phyloP scores from a whole-genome alignment of 1,140 invertebrate species.

The Magallana angulata region DNA sequence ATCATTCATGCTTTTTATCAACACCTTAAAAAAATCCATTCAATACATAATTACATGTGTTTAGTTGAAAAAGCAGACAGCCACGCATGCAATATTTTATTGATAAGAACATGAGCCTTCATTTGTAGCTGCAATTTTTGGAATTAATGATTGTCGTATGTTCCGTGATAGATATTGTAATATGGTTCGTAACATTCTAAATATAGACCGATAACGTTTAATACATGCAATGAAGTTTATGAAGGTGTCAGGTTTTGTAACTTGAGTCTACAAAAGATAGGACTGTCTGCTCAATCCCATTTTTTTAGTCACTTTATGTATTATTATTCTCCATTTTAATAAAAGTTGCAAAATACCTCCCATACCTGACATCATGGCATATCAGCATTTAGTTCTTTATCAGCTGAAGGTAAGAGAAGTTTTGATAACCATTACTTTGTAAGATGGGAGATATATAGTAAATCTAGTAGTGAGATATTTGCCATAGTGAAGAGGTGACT shows the following conservation, averaged over 20 bases:
- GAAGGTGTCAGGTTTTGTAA: not conserved
- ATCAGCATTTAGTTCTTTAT: no score
- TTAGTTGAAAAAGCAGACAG: not conserved
- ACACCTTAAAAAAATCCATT: not conserved
- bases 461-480: no score
- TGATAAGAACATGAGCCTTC: not conserved
- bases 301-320: no score
- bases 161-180: not conserved
- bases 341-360: no score
- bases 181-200: slow-evolving; percentile 3
- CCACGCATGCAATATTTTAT: not conserved
- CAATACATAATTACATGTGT: not conserved
- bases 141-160: not conserved
- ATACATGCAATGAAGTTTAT: not conserved
- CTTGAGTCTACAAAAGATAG: not conserved
- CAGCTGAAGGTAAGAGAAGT: no score
- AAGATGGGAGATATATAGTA: no score
- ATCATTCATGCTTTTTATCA: slow-evolving; percentile 25
- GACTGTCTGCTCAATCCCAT: no score
- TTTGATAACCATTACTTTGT: no score
- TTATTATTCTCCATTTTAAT: no score
- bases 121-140: not conserved
- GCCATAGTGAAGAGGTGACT: no score
- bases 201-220: not conserved
- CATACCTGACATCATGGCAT: no score